phyloP scores from a whole-genome alignment of 2,888 invertebrate genomes.

The Dione juno region DNA sequence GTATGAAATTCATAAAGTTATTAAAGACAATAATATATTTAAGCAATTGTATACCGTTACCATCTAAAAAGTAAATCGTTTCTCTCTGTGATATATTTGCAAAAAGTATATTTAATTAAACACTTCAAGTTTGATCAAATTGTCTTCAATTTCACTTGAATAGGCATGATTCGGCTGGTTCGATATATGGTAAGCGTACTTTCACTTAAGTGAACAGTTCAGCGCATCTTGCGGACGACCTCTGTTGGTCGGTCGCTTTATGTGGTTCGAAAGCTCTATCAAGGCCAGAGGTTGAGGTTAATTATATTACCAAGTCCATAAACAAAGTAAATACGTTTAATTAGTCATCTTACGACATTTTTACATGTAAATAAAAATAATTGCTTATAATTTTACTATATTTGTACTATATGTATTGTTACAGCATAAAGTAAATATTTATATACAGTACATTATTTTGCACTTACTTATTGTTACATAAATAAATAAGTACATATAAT shows the following conservation, averaged over 20 bases:
- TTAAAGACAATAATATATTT: too few species aligned
- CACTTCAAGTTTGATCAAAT: background rate
- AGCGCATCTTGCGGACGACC: constrained; percentile 37
- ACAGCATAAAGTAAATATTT: too few species aligned
- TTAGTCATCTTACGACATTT: background rate
- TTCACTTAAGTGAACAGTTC: constrained; percentile 38
- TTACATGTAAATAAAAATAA: background rate
- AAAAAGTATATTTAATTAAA: background rate
- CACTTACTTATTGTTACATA: too few species aligned
- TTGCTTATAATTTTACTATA: too few species aligned
- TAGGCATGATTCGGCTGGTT: constrained; percentile 31
- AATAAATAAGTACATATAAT: too few species aligned
- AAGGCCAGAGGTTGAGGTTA: constrained; percentile 27
- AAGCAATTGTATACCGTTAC: background rate
- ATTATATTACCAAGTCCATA: constrained; percentile 3
- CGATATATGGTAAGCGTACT: constrained; percentile 31
- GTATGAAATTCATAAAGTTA: too few species aligned
- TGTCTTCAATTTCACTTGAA: constrained; percentile 24
- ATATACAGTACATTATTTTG: too few species aligned
- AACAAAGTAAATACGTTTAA: background rate
- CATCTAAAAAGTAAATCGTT: background rate
- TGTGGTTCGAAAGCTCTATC: constrained; percentile 37
- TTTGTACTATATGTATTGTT: too few species aligned
- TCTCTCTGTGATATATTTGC: background rate
- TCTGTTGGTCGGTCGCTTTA: constrained; percentile 19